A percentile compares a stretch with the other conserved stretches of the same genome.
phyloP scores from a whole-genome alignment of 2,888 invertebrate genomes.

The Tupiocoris notatus region DNA sequence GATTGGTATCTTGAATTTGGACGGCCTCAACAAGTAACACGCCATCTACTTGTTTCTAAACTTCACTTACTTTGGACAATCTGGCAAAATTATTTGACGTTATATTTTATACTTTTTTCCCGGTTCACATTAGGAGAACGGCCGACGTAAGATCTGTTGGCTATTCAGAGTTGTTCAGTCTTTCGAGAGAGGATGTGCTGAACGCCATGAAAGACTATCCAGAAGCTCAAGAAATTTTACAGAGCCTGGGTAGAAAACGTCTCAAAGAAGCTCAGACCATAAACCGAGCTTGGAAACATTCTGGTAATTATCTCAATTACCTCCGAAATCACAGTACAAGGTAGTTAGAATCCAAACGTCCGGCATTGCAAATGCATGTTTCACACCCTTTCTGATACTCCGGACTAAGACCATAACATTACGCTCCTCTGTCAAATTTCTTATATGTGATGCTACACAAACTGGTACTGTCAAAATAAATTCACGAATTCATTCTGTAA shows the following conservation, averaged over 20 bases:
- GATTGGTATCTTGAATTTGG: constrained; percentile 92
- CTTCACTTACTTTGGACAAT: not conserved
- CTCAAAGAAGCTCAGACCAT: constrained; percentile 73
- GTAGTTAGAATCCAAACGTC: too few relatives aligned
- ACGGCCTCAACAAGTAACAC: constrained; percentile 86
- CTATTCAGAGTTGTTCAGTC: constrained; percentile 89
- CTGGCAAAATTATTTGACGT: not conserved
- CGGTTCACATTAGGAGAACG: constrained; percentile 69
- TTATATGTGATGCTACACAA: too few relatives aligned
- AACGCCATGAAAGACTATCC: constrained; percentile 97
- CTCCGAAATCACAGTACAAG: too few relatives aligned
- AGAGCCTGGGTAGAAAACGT: constrained; percentile 80
- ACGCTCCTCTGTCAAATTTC: too few relatives aligned
- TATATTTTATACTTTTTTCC: constrained; percentile 1
- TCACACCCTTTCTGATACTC: too few relatives aligned
- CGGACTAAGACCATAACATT: too few relatives aligned
- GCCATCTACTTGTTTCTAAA: not conserved
- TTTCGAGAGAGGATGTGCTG: constrained; percentile 90
- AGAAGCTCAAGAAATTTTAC: constrained; percentile 92
- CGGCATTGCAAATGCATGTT: too few relatives aligned
- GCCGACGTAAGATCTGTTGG: constrained; percentile 95
- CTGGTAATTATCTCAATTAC: too few relatives aligned
- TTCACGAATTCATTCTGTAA: too few relatives aligned
- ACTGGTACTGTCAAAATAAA: too few relatives aligned
- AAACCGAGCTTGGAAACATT: constrained; percentile 48